Conservation (phyloP, 1,140 invertebrate genomes). For the Hyposmocoma kahamanoa region DNA sequence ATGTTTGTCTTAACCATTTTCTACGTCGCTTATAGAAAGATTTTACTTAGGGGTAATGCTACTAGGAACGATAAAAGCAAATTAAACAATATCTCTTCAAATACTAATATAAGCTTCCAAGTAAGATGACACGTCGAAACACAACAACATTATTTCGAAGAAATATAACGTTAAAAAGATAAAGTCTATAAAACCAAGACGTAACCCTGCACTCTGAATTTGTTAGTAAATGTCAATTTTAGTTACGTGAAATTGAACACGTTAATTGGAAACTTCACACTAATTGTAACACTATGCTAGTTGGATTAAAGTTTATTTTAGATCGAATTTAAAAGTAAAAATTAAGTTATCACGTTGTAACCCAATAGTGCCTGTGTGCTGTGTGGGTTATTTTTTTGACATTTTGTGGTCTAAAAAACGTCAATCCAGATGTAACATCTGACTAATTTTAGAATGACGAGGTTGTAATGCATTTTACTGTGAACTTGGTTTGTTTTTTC, state of each 20-base stretch:
- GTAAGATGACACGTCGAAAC: too few species aligned
- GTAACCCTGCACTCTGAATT: slow-evolving; percentile 31
- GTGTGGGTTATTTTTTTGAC: slow-evolving; percentile 32
- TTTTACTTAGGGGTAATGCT: too few species aligned
- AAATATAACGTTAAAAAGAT: slow-evolving; percentile 20
- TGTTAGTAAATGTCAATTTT: slow-evolving; percentile 29
- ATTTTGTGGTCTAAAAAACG: slow-evolving; percentile 20
- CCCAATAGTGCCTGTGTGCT: slow-evolving; percentile 36
- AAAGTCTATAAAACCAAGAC: slow-evolving; percentile 19
- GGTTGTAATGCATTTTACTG: too few species aligned
- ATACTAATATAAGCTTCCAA: too few species aligned
- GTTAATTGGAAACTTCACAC: neutral
- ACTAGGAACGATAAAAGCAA: too few species aligned
- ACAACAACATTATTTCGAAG: slow-evolving; percentile 8
- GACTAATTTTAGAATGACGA: slow-evolving; percentile 5
- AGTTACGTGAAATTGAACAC: slow-evolving; percentile 14
- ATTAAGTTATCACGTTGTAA: slow-evolving; percentile 45
- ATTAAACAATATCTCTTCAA: too few species aligned
- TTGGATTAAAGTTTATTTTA: slow-evolving; percentile 10
- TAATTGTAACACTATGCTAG: neutral
- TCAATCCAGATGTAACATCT: slow-evolving; percentile 27
- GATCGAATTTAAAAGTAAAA: too few species aligned
- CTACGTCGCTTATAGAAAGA: too few species aligned
- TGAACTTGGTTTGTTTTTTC: too few species aligned
- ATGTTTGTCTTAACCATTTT: too few species aligned